Conservation (phyloP, 2,888 invertebrate genomes). For the Gastracanthus pulcherrimus region DNA sequence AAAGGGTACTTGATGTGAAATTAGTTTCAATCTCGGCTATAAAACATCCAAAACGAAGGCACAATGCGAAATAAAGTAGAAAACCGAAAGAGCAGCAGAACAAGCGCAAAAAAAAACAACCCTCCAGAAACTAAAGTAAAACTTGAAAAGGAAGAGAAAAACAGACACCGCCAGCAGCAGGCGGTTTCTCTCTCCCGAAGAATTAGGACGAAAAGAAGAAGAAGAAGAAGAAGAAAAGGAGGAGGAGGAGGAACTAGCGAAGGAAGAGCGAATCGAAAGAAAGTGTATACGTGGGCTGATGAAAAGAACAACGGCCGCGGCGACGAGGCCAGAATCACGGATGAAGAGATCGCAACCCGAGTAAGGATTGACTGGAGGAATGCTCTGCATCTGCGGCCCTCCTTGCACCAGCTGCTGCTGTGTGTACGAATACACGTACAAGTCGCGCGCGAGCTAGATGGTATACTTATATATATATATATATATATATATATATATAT, state of each 20-base stretch:
- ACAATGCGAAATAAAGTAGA: not conserved
- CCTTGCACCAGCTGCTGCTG: too few relatives aligned
- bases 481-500: too few relatives aligned
- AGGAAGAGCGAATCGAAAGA: not conserved
- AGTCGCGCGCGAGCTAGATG: too few relatives aligned
- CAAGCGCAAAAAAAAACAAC: not conserved
- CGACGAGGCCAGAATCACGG: constrained; percentile 57
- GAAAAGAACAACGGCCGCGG: constrained; percentile 40
- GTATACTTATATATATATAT: too few relatives aligned
- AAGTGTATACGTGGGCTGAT: constrained; percentile 4
- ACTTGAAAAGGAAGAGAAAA: not conserved
- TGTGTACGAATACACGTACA: too few relatives aligned
- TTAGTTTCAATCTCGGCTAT: constrained; percentile 4
- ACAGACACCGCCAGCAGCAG: too few relatives aligned
- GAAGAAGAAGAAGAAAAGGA: too few relatives aligned
- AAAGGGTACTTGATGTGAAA: too few relatives aligned
- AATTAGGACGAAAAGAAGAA: constrained; percentile 1
- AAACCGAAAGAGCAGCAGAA: not conserved
- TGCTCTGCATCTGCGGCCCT: constrained; percentile 11
- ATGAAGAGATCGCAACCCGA: constrained; percentile 27
- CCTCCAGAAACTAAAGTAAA: too few relatives aligned
- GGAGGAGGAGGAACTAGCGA: too few relatives aligned
- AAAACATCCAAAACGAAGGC: not conserved
- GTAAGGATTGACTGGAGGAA: constrained; percentile 24
- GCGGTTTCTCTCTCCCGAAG: not conserved